Conservation (phyloP, 2,888 invertebrate species). For the Hypomecis punctinalis region DNA sequence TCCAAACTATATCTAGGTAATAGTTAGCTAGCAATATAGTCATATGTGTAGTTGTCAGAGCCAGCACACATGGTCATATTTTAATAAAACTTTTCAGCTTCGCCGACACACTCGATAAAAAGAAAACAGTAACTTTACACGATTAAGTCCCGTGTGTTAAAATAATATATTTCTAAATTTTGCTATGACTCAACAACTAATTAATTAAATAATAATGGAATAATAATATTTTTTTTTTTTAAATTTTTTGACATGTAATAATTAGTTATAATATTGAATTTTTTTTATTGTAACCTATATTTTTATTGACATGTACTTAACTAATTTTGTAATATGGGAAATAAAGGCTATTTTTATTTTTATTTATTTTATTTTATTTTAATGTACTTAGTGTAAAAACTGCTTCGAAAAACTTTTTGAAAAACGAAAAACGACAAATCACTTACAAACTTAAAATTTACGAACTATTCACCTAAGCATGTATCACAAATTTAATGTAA, state of each 20-base stretch:
- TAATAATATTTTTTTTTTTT: no score
- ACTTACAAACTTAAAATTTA: conserved; percentile 5
- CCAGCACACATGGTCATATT: conserved; percentile 5
- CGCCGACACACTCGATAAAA: conserved; percentile 5
- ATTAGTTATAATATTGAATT: no score
- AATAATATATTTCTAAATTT: conserved; percentile 5
- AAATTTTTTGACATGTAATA: no score
- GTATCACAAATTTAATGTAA: conserved; percentile 5
- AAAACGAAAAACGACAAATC: conserved; percentile 5
- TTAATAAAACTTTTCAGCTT: conserved; percentile 5
- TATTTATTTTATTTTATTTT: no score
- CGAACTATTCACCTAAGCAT: conserved; percentile 5
- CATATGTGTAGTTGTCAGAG: conserved; percentile 4
- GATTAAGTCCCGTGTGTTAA: conserved; percentile 5
- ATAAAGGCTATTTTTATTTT: no score
- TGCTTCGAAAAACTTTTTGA: conserved; percentile 5
- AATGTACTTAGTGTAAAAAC: conserved; percentile 5
- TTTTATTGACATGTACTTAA: no score
- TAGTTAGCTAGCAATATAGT: conserved; percentile 5
- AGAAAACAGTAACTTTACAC: conserved; percentile 5
- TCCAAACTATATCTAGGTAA: conserved; percentile 5
- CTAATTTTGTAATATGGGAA: no score
- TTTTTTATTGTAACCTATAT: no score
- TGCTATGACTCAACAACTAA: no score
- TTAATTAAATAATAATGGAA: no score